Evolutionary conservation across 2,797 vertebrate genomes (phyloP).

Genomic region (Paratrypauchen microcephalus): DNA sequence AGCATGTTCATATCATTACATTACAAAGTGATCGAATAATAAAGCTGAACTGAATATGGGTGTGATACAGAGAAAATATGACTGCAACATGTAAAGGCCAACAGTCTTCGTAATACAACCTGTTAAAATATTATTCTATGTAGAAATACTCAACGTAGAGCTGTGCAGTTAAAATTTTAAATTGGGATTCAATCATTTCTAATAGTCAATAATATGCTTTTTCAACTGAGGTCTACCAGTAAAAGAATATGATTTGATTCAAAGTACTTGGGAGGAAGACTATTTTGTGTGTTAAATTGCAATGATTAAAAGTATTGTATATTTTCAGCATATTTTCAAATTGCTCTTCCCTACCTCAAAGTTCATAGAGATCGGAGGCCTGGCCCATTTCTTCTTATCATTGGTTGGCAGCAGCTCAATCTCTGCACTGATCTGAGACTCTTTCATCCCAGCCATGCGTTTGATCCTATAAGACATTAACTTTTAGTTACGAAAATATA

Average conservation of each 20-base stretch:
- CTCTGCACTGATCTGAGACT: slow-evolving; percentile 98
- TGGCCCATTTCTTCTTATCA: slow-evolving; percentile 99
- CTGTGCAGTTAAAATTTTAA: too few relatives aligned
- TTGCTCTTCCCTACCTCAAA: slow-evolving; percentile 85
- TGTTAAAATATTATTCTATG: too few relatives aligned
- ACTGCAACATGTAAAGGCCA: not conserved
- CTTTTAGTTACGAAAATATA: slow-evolving; percentile 1
- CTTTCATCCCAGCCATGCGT: slow-evolving; percentile 99
- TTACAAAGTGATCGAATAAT: not conserved
- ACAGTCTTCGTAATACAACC: not conserved
- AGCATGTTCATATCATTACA: slow-evolving; percentile 10
- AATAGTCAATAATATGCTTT: too few relatives aligned
- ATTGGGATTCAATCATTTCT: too few relatives aligned
- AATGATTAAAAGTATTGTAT: not conserved
- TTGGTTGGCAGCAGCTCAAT: slow-evolving; percentile 97
- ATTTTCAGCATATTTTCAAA: not conserved
- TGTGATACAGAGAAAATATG: not conserved
- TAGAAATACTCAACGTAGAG: too few relatives aligned
- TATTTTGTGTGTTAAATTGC: not conserved
- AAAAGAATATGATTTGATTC: too few relatives aligned
- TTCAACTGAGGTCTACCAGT: too few relatives aligned
- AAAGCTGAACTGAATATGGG: not conserved
- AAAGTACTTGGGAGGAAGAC: too few relatives aligned
- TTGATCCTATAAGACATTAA: slow-evolving; percentile 84
- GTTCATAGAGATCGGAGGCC: slow-evolving; percentile 99